Conservation (phyloP, 2,797 vertebrate genomes). For the Urocyon cinereoargenteus region DNA sequence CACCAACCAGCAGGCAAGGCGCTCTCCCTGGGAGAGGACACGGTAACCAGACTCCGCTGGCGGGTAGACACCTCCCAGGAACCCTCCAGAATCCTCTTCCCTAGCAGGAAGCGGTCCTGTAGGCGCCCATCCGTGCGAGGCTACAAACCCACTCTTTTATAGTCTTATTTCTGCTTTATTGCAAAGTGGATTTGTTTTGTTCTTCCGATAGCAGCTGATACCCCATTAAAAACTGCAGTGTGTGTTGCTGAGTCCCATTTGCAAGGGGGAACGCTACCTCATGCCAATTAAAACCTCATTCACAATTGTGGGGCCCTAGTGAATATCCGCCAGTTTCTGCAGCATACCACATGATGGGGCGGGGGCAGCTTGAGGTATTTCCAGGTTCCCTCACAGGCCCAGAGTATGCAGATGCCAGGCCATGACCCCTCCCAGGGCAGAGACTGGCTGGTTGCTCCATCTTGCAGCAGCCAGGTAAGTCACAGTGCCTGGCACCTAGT, state of each 20-base stretch:
- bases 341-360: accelerated
- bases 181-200: accelerated
- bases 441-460: accelerated
- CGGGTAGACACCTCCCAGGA: background rate
- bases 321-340: background rate
- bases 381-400: background rate
- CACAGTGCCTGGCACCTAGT: accelerated
- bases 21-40: background rate
- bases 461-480: accelerated
- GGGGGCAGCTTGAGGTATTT: background rate
- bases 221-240: accelerated
- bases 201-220: background rate
- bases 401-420: background rate
- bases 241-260: accelerated
- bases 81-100: slow-evolving; percentile 18
- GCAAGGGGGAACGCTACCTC: background rate
- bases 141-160: background rate
- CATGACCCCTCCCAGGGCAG: accelerated
- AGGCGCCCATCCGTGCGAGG: background rate
- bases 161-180: background rate
- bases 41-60: background rate
- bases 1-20: background rate
- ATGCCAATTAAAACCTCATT: background rate
- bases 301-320: background rate
- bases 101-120: background rate